Base-by-base conservation (phyloP, 2,888 invertebrate genomes). In the Ptychoptera albimana region DNA sequence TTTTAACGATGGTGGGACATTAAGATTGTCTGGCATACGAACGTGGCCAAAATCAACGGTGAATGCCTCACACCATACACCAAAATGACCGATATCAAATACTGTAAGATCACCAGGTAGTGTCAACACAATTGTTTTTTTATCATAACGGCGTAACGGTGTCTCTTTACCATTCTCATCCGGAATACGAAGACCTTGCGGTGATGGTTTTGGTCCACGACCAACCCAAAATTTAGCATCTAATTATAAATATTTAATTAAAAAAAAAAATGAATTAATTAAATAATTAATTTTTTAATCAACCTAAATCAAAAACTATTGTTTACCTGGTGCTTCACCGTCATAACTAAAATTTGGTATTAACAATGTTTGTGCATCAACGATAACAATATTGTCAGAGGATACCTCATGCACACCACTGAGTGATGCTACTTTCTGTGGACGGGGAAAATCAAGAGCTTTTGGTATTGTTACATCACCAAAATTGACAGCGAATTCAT, bases 221-320 rank as follows among this genome's bases (percentile, higher is more conserved):
- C 92, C 92, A 50, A 86, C 88, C 88, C 91, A 91, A 67, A 92
- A 92, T 68, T 91, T 89, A 1, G 89, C 89, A 64, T 92, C 91
- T 88, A 70, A 67, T 31, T 12, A 16, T 23, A 1, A 16, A n/a
- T 9, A 11, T 9, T n/a, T 2, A 16, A 2, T 10, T 9, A 39
- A 16, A 23, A 39, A 11, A 23, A 39, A n/a, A 16, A 11, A 32
- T 31, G 35, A 44, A 29, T 8, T 23, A 16, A 12, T n/a, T n/a
- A n/a, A 34, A n/a, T 8, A 8, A 34, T 34, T 4, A 34, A 34
- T n/a, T 34, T 34, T 5, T n/a, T 34, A 6, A 34, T 6, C 3
- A 34, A 34, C 3, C 12, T 6, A 11, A 35, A 35, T 13, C 8
- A 11, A 39, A 39, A 39, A 39, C 23, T 23, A 23, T 23, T 15